phyloP scores from a whole-genome alignment of 2,797 vertebrate species.

The Acanthis flammea region DNA sequence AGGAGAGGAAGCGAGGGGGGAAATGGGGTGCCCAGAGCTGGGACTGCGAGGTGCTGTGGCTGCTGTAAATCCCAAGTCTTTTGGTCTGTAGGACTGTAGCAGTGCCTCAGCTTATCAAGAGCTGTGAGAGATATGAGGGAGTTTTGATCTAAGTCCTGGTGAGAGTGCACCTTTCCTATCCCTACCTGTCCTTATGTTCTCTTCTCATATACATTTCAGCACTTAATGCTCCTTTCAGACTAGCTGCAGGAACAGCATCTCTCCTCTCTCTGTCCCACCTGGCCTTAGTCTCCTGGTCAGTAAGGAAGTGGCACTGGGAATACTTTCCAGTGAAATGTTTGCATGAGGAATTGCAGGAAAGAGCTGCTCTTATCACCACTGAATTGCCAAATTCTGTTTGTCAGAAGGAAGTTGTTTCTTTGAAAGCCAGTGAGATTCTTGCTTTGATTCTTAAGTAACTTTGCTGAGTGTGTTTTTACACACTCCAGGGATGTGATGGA shows the following conservation, averaged over 20 bases:
- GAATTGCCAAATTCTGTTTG: neutral
- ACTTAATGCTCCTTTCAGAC: neutral
- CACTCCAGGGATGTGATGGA: neutral
- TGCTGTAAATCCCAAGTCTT: neutral
- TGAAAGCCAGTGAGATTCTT: neutral
- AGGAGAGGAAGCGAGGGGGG: neutral
- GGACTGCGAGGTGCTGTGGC: accelerated
- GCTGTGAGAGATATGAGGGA: neutral
- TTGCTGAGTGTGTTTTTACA: neutral
- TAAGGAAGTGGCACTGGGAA: neutral
- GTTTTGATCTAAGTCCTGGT: neutral
- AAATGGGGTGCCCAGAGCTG: neutral
- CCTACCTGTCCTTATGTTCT: neutral
- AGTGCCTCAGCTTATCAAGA: neutral
- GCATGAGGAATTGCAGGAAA: neutral
- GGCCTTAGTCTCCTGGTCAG: neutral
- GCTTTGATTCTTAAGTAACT: neutral
- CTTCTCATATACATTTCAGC: neutral
- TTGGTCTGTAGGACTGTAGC: neutral
- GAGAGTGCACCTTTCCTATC: neutral
- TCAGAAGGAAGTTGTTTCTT: neutral
- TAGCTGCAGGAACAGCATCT: neutral
- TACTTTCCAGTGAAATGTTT: neutral
- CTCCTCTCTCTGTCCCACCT: neutral
- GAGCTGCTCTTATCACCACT: neutral